Evolutionary conservation across 2,888 invertebrate genomes (phyloP).

Genomic region (Spodoptera exigua): DNA sequence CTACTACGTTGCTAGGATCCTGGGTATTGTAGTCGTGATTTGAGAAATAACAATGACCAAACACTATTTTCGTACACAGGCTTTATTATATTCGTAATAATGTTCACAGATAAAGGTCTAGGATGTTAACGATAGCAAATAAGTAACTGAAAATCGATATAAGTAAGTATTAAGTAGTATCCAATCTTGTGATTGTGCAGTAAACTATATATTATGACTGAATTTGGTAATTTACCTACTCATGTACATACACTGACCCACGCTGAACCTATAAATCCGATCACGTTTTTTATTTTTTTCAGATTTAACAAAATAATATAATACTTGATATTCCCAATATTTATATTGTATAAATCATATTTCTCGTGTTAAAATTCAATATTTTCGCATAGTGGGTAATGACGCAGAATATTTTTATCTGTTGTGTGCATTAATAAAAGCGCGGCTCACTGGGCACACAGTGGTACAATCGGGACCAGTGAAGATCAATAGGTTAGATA

Average conservation of each 20-base stretch:
- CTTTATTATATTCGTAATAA: too few species aligned
- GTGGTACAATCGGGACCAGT: constrained; percentile 3
- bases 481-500: constrained; percentile 36
- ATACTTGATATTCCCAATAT: constrained; percentile 1
- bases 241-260: background rate
- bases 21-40: too few species aligned
- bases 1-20: background rate
- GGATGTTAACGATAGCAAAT: too few species aligned
- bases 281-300: background rate
- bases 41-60: too few species aligned
- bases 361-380: constrained; percentile 36
- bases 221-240: background rate
- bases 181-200: too few species aligned
- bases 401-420: constrained; percentile 47
- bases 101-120: too few species aligned
- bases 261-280: constrained; percentile 3
- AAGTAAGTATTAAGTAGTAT: too few species aligned
- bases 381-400: constrained; percentile 28
- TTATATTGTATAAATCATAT: constrained; percentile 29
- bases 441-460: constrained; percentile 14
- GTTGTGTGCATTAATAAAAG: constrained; percentile 38
- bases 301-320: constrained; percentile 13
- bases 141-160: too few species aligned
- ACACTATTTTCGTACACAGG: too few species aligned
- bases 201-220: too few species aligned